phyloP scores from a whole-genome alignment of 2,113 vertebrate species.

The Periophthalmodon schlosseri region DNA sequence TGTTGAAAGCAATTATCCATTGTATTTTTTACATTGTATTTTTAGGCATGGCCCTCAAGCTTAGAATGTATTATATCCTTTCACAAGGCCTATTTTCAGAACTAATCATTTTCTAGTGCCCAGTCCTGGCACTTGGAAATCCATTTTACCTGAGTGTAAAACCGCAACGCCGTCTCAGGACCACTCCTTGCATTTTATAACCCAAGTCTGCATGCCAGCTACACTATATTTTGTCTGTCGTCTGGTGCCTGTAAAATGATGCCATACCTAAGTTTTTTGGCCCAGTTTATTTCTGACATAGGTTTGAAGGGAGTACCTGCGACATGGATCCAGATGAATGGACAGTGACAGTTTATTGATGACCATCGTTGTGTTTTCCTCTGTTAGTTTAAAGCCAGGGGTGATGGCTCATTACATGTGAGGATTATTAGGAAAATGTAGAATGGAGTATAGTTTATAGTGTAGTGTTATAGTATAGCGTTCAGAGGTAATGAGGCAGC shows the following conservation, averaged over 20 bases:
- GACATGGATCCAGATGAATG: neutral
- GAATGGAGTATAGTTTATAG: conserved; percentile 1
- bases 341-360: neutral
- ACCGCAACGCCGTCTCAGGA: conserved; percentile 3
- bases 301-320: conserved; percentile 13
- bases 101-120: conserved; percentile 3
- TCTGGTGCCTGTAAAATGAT: conserved; percentile 13
- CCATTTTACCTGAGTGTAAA: conserved; percentile 11
- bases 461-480: too few species aligned
- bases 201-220: neutral
- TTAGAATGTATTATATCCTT: neutral
- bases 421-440: conserved; percentile 47
- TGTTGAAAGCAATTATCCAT: neutral
- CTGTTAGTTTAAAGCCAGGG: neutral
- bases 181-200: conserved; percentile 11
- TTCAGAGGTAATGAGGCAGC: too few species aligned
- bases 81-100: neutral
- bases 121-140: conserved; percentile 8
- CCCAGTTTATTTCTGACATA: neutral
- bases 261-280: neutral
- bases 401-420: conserved; percentile 9
- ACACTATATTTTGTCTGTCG: conserved; percentile 3
- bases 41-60: neutral
- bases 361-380: conserved; percentile 1
- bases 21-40: neutral